Base-by-base conservation (phyloP, 2,797 vertebrate species). In the Euthynnus affinis region DNA sequence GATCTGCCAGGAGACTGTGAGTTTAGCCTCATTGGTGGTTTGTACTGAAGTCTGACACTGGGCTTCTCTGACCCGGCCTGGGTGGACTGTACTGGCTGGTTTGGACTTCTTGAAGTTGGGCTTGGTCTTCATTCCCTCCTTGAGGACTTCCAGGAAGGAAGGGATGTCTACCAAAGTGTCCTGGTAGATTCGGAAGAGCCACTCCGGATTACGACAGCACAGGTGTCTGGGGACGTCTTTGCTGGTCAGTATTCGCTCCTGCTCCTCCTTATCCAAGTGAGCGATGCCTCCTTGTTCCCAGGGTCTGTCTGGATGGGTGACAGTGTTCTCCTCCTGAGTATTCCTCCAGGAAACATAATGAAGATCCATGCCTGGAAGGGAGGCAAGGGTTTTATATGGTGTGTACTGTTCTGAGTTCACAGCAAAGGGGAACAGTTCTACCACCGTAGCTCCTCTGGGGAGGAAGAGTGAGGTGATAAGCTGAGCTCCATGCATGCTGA, bases 151-250 rank as follows among this genome's bases (percentile, higher is more conserved):
- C n/a, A 98, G 84, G 46, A 99, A 95, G 10, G 97, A 98, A 0
- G 95, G 93, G 80, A 99, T 94, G 87, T 99, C 96, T 60, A 99
- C 96, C 63, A 90, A 93, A 0, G 98, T 99, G 95, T 99, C 98
- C 95, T 99, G 98, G 91, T 99, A 99, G 93, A 99, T 98, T 25
- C 98, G 95, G 92, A 97, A 99, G 40, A 99, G 97, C 98, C 98
- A 99, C 89, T 99, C 98, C 0, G 98, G 96, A 88, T 99, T 99
- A 48, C 97, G 96, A 90, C 98, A 99, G 78, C 98, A 99, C 40
- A 99, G 95, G 67, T 99, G 98, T 57, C 96, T 95, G 0, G 97
- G 97, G 25, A 99, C 98, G 5, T 99, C 98, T 2, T 91, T 96
- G 92, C 97, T 99, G 23, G 95, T 91, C 0, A 95, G 91, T 74